These are phyloP conservation scores for Urocyon cinereoargenteus DNA, from an alignment of 2,797 vertebrate species.

Conservation along the genomic window DNA sequence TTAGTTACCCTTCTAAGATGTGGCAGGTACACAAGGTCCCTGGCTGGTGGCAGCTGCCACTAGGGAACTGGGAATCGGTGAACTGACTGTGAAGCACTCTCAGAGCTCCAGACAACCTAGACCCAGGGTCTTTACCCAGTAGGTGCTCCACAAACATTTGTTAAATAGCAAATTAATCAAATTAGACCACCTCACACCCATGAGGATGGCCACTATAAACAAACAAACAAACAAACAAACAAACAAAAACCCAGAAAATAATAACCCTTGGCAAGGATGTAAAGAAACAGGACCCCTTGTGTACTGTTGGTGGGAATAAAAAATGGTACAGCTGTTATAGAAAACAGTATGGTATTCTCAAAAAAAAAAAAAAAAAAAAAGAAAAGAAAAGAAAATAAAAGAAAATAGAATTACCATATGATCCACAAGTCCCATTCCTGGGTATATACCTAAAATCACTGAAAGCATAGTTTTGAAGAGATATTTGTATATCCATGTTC, in stretches of 20 bases:
- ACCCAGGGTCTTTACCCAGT: neutral
- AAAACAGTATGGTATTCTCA: neutral
- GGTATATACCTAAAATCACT: neutral
- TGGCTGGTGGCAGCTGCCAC: neutral
- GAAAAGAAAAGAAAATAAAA: neutral
- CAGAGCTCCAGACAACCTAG: neutral
- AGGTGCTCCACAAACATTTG: neutral
- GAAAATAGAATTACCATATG: neutral
- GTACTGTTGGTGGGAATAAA: neutral
- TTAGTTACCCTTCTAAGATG: neutral
- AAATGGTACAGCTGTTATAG: neutral
- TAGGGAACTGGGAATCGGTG: neutral
- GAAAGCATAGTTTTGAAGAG: neutral
- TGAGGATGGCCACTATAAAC: neutral
- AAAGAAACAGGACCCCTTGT: neutral
- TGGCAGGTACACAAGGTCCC: neutral
- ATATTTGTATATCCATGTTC: neutral
- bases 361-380: neutral
- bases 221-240: neutral
- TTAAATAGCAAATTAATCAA: slow-evolving; percentile 8
- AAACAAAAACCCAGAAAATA: neutral
- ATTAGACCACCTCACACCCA: neutral
- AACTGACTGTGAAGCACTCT: neutral
- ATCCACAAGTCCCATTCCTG: neutral
- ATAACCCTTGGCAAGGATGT: neutral